Evolutionary conservation across 2,888 invertebrate genomes (phyloP), one percentile per base, ranked within the genome.

Genomic region (Hemicrepidius hirtus): DNA sequence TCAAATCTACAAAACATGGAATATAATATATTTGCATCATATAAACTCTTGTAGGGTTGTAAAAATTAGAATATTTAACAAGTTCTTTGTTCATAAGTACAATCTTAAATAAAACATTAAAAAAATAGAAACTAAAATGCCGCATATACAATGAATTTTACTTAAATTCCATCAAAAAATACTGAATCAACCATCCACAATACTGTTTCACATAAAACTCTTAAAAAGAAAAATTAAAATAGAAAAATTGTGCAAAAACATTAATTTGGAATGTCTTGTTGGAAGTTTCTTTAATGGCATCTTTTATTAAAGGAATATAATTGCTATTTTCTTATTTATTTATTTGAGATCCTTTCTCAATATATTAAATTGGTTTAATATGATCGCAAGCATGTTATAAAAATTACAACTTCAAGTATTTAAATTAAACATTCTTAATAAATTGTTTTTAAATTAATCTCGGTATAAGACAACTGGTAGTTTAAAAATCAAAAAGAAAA

Each of bases 1-100:
- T 84, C 62, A 83, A 82, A 82, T 84, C 84, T 85, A 85, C 84
- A 84, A 85, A 85, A 85, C 84, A 84, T 84, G 84, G 84, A 84
- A 85, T 85, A 85, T 85, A 85, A 80, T 74, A 72, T 76, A 74
- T 79, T 83, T 82, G 82, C 80, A 82, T 70, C 50, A 83, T 85
- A 84, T 85, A 85, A 85, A 85, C 85, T 85, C 84, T 85, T 83
- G 82, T 82, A 84, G 79, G 82, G 75, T 83, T 81, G 82, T 82
- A 84, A 84, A 85, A 85, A 85, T 84, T 83, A 84, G 82, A 84
- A 82, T 81, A 82, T 78, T 76, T 83, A 84, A 84, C 84, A 84
- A 84, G 83, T 82, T 83, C 80, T 81, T 83, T 80, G 77, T 82
- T 83, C 55, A 70, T 85, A 85, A 85, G 84, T 84, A 85, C 85